Conservation (phyloP, 2,888 invertebrate species). For the Diarsia mendica region DNA sequence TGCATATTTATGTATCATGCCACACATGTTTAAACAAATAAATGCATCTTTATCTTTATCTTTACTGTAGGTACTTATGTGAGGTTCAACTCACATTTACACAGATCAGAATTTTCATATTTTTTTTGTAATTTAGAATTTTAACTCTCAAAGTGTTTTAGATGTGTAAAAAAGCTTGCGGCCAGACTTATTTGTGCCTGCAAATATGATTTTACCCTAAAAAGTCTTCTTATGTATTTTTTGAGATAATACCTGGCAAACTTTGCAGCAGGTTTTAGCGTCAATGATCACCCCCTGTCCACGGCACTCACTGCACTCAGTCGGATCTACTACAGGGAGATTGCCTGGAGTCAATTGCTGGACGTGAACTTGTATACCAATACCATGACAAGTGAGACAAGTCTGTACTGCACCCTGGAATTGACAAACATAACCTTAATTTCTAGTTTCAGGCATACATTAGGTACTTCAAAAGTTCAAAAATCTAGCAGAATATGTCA, state of each 20-base stretch:
- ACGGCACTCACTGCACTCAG: slow-evolving; percentile 95
- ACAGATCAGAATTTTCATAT: background rate
- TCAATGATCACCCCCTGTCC: slow-evolving; percentile 96
- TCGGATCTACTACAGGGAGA: too few species aligned
- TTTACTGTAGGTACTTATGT: background rate
- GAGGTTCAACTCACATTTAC: background rate
- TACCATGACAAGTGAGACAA: slow-evolving; percentile 96
- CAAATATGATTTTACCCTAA: background rate
- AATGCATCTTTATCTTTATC: too few species aligned
- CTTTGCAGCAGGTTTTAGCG: slow-evolving; percentile 98
- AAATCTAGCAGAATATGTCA: background rate
- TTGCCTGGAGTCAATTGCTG: slow-evolving; percentile 91
- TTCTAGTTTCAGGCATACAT: background rate
- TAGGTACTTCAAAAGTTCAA: background rate
- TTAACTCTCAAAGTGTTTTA: background rate
- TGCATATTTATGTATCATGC: too few species aligned
- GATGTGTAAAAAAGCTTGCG: background rate
- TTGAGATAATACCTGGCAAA: slow-evolving; percentile 91
- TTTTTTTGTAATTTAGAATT: background rate
- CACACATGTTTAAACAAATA: too few species aligned
- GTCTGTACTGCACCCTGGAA: slow-evolving; percentile 94
- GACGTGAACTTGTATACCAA: slow-evolving; percentile 94
- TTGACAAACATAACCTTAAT: background rate
- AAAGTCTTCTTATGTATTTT: background rate
- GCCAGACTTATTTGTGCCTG: background rate